Percentiles rank a stretch among this genome's conserved stretches.
Evolutionary conservation across 2,113 vertebrate species (phyloP).

Genomic region (Tragelaphus scriptus): DNA sequence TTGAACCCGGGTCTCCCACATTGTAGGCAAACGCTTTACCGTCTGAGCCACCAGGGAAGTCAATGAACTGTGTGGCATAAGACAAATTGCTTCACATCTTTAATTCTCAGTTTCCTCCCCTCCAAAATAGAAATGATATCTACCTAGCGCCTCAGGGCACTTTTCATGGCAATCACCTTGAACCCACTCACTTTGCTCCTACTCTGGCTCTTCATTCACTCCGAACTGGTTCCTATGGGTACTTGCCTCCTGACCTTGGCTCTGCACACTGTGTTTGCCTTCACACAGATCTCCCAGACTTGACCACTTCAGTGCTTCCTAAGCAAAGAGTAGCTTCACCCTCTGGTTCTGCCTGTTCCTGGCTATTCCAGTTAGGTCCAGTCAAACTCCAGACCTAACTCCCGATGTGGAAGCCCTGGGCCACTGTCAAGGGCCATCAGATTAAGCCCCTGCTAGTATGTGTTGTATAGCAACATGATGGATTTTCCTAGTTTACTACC

Average conservation of each 20-base stretch:
- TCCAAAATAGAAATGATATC: constrained; percentile 56
- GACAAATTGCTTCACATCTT: constrained; percentile 12
- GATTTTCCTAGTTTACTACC: neutral
- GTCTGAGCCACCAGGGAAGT: too few relatives aligned
- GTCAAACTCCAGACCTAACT: neutral
- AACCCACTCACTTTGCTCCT: neutral
- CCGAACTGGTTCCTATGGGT: neutral
- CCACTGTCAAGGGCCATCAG: neutral
- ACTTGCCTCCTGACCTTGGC: neutral
- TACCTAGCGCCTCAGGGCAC: neutral
- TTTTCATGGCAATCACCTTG: neutral
- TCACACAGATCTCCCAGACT: neutral
- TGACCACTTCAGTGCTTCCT: neutral
- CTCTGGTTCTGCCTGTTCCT: neutral
- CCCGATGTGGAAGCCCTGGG: neutral
- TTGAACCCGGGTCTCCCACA: too few relatives aligned
- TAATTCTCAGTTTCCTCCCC: constrained; percentile 39
- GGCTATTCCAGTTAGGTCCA: neutral
- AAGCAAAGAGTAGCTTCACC: neutral
- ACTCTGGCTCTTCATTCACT: neutral
- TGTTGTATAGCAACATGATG: neutral
- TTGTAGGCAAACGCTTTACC: too few relatives aligned
- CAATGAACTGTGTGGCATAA: neutral
- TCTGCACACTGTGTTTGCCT: neutral
- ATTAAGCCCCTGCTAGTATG: neutral